Evolutionary conservation across 2,113 vertebrate species (phyloP).

Genomic region (Salvelinus namaycush): DNA sequence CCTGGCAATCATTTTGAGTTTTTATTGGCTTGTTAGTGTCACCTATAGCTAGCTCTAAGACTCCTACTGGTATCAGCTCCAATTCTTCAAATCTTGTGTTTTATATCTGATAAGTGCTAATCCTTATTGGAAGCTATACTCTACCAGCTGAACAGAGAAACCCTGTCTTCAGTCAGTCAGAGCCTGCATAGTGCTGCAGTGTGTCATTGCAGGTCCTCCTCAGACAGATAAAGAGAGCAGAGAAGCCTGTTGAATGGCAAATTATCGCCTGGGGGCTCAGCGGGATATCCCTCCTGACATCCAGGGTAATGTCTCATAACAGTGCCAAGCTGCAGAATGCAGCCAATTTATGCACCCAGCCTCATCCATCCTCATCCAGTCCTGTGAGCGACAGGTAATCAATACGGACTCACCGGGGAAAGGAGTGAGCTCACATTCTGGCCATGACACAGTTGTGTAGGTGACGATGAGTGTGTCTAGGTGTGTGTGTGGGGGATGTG

Average conservation of each 20-base stretch:
- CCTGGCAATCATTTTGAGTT: slow-evolving; percentile 8
- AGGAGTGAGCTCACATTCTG: slow-evolving; percentile 20
- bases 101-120: too few species aligned
- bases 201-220: background rate
- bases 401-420: slow-evolving; percentile 1
- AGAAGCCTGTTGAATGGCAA: slow-evolving; percentile 4
- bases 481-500: too few species aligned
- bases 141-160: too few species aligned
- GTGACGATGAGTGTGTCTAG: too few species aligned
- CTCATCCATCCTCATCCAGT: background rate
- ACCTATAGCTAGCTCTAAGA: background rate
- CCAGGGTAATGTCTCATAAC: slow-evolving; percentile 17
- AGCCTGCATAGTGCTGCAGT: background rate
- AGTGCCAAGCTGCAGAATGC: slow-evolving; percentile 13
- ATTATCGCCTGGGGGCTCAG: slow-evolving; percentile 8
- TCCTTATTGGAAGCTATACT: too few species aligned
- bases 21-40: background rate
- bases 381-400: slow-evolving; percentile 35
- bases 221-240: background rate
- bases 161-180: too few species aligned
- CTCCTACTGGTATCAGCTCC: too few species aligned
- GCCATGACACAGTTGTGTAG: slow-evolving; percentile 4
- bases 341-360: slow-evolving; percentile 37
- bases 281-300: slow-evolving; percentile 10
- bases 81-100: too few species aligned